Evolutionary conservation across 1,140 invertebrate genomes (phyloP), one percentile per base, ranked within the genome.

Genomic region (Pemphigus obesinymphae): DNA sequence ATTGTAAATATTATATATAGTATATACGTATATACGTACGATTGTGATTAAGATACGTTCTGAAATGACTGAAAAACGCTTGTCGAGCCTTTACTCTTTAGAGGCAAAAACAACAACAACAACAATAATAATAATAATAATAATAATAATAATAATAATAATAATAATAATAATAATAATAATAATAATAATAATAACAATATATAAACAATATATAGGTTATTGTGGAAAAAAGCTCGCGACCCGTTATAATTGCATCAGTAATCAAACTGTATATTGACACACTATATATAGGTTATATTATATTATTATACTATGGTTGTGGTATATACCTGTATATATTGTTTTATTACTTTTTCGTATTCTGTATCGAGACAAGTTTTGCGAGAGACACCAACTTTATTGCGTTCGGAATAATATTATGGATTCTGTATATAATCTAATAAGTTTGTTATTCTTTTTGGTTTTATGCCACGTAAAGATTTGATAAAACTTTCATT

Each of bases 161-260:
- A 45, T 11, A 45, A 45, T 45, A 45, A 45, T 45, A 7, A 13
- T 50, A 50, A 50, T 20, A 8, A 55, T 26, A 23, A 55, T 53
- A 53, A n/a, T 53, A n/a, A 48, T 48, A 15, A 15, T 48, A 48
- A 50, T 50, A 20, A 4, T n/a, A 50, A n/a, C n/a, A n/a, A n/a
- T n/a, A n/a, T n/a, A n/a, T 50, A 20, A 4, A 15, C 17, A 15
- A 45, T 7, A 45, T 45, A 45, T 7, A 45, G n/a, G n/a, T 45
- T 45, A 45, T 45, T 45, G 10, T 45, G 40, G 23, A 70, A 45
- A 45, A 17, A 70, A 45, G 40, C 13, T 70, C 37, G 37, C 37
- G 66, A 70, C 37, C 66, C 66, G 37, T 70, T 26, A 70, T 70
- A 70, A 70, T 70, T 70, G 7, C 13, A 70, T 70, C 31, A 45